A percentile compares a stretch with the other conserved stretches of the same genome.
These are phyloP conservation scores for Siphonodentalium dalli DNA, from an alignment of 2,888 invertebrate species.

Conservation along the genomic window DNA sequence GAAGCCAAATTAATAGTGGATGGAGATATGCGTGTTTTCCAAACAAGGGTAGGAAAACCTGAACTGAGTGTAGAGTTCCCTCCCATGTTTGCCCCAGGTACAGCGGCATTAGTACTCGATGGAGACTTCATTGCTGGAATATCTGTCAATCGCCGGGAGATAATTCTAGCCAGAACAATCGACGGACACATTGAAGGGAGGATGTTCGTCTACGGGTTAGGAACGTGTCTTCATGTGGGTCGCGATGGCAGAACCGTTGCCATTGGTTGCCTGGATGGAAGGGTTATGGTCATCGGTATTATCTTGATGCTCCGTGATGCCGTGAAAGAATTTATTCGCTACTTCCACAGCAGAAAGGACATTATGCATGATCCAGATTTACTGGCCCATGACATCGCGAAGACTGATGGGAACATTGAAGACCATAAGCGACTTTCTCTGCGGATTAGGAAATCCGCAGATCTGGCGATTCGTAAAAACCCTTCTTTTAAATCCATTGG, in stretches of 20 bases:
- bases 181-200: conserved; percentile 38
- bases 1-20: conserved; percentile 37
- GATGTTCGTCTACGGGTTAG: conserved; percentile 49
- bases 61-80: conserved; percentile 12
- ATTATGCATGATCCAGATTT: conserved; percentile 14
- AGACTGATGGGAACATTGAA: conserved; percentile 31
- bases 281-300: conserved; percentile 48
- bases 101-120: conserved; percentile 37
- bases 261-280: conserved; percentile 54
- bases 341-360: conserved; percentile 35
- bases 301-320: conserved; percentile 48
- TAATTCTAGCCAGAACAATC: conserved; percentile 37
- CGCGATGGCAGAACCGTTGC: conserved; percentile 51
- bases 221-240: conserved; percentile 39
- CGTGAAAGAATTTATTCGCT: conserved; percentile 39
- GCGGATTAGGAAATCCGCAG: conserved; percentile 23
- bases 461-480: conserved; percentile 30
- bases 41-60: background rate
- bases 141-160: conserved; percentile 33
- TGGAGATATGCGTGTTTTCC: conserved; percentile 35
- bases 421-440: conserved; percentile 37
- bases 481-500: conserved; percentile 41
- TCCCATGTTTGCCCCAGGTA: conserved; percentile 22
- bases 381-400: conserved; percentile 33
- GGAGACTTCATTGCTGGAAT: conserved; percentile 48